A percentile compares a stretch with the other conserved stretches of the same genome.
Evolutionary conservation across 1,140 invertebrate genomes (phyloP).

Genomic region (Drosophila pandora): DNA sequence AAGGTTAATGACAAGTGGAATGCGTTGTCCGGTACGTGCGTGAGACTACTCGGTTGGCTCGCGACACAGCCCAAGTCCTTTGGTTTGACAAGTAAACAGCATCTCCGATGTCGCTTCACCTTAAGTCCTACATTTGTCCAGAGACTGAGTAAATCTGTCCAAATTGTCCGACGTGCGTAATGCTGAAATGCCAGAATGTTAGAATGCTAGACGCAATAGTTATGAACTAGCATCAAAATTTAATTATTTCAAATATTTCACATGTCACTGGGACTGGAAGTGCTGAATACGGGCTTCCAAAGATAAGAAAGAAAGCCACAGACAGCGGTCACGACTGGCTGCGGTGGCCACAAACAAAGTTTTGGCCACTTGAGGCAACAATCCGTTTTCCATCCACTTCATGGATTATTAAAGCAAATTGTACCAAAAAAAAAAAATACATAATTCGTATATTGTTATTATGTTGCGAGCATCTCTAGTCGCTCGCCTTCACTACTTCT

Average conservation of each 20-base stretch:
- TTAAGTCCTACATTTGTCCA: slow-evolving; percentile 9
- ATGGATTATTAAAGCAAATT: slow-evolving; percentile 78
- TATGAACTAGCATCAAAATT: slow-evolving; percentile 79
- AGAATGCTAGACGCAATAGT: slow-evolving; percentile 42
- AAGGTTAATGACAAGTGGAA: slow-evolving; percentile 83
- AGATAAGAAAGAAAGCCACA: slow-evolving; percentile 12
- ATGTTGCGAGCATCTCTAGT: slow-evolving; percentile 24
- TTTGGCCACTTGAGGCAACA: background rate
- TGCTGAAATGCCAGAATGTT: slow-evolving; percentile 1
- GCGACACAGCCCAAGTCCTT: slow-evolving; percentile 9
- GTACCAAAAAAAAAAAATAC: slow-evolving; percentile 62
- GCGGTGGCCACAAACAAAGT: background rate
- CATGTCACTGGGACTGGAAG: slow-evolving; percentile 67
- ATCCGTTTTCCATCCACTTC: slow-evolving; percentile 40
- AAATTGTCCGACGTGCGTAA: slow-evolving; percentile 31
- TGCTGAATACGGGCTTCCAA: background rate
- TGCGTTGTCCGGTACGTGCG: slow-evolving; percentile 57
- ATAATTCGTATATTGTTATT: slow-evolving; percentile 78
- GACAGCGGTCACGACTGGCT: slow-evolving; percentile 19
- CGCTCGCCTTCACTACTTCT: background rate
- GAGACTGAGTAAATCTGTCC: slow-evolving; percentile 47
- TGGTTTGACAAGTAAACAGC: slow-evolving; percentile 40
- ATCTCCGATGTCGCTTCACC: slow-evolving; percentile 28
- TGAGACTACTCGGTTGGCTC: slow-evolving; percentile 21
- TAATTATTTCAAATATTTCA: slow-evolving; percentile 82